A percentile compares a stretch with the other conserved stretches of the same genome.
phyloP scores from a whole-genome alignment of 2,113 vertebrate genomes.

The Hippocampus mohnikei region DNA sequence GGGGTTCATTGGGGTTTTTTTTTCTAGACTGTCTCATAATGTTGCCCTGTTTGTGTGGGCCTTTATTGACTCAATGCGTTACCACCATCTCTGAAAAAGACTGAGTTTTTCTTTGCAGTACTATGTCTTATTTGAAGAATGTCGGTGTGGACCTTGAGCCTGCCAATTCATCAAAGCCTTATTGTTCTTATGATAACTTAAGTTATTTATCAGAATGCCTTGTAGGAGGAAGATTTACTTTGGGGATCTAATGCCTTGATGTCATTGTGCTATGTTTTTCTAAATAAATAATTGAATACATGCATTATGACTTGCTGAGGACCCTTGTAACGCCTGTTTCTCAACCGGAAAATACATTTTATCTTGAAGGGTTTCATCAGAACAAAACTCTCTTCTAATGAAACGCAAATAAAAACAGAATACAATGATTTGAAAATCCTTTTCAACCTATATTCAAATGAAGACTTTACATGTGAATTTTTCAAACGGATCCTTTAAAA shows the following conservation, averaged over 20 bases:
- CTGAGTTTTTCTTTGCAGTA: slow-evolving; percentile 17
- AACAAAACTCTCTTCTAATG: no score
- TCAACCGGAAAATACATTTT: no score
- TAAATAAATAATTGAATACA: slow-evolving; percentile 45
- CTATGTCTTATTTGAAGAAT: slow-evolving; percentile 45
- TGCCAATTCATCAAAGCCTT: slow-evolving; percentile 33
- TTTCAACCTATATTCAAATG: no score
- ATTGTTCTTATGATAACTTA: slow-evolving; percentile 36
- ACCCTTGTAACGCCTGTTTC: slow-evolving; percentile 9
- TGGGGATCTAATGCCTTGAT: slow-evolving; percentile 13
- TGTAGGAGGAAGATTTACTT: slow-evolving; percentile 24
- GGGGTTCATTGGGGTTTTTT: background rate
- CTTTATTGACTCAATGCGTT: background rate
- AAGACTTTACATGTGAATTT: no score
- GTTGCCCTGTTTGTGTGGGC: background rate
- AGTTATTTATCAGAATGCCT: slow-evolving; percentile 44
- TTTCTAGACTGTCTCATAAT: slow-evolving; percentile 1
- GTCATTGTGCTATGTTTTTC: slow-evolving; percentile 40
- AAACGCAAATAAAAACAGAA: no score
- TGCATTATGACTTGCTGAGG: slow-evolving; percentile 21
- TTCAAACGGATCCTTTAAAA: no score
- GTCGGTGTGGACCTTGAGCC: slow-evolving; percentile 30
- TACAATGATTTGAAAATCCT: no score
- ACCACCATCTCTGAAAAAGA: background rate
- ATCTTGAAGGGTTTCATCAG: no score